Evolutionary conservation across 1,140 invertebrate species (phyloP).

Genomic region (Ridgeia piscesae): DNA sequence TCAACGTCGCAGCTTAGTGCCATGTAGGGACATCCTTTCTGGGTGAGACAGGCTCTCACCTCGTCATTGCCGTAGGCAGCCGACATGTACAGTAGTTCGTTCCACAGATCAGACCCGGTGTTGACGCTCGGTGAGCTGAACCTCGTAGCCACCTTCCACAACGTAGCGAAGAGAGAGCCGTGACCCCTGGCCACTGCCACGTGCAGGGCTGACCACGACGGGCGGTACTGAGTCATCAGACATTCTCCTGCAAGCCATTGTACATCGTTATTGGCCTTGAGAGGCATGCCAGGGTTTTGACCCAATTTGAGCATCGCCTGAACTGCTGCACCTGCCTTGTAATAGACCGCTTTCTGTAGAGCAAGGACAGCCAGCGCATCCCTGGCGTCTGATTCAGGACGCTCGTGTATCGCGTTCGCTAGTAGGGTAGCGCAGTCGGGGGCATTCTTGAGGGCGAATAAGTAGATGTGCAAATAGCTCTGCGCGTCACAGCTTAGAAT

Average conservation of each 20-base stretch:
- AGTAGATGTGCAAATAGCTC: background rate
- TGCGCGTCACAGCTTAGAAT: background rate
- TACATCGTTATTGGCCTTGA: background rate
- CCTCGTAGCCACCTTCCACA: background rate
- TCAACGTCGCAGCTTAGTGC: background rate
- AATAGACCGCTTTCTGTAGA: background rate
- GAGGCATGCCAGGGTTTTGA: background rate
- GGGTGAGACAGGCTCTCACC: background rate
- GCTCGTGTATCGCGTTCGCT: background rate
- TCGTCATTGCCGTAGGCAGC: background rate
- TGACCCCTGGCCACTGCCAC: background rate
- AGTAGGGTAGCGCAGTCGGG: background rate
- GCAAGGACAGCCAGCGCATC: background rate
- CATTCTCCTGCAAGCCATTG: background rate
- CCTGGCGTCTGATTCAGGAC: background rate
- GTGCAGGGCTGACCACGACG: background rate
- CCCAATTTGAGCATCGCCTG: background rate
- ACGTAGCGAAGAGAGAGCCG: background rate
- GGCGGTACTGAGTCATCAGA: background rate
- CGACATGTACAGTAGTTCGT: background rate
- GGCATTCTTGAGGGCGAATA: background rate
- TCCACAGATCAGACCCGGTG: background rate
- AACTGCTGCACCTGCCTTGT: background rate
- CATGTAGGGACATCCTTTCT: background rate
- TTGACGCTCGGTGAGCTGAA: background rate